Conservation (phyloP, 2,113 vertebrate genomes). For the Stegostoma tigrinum region DNA sequence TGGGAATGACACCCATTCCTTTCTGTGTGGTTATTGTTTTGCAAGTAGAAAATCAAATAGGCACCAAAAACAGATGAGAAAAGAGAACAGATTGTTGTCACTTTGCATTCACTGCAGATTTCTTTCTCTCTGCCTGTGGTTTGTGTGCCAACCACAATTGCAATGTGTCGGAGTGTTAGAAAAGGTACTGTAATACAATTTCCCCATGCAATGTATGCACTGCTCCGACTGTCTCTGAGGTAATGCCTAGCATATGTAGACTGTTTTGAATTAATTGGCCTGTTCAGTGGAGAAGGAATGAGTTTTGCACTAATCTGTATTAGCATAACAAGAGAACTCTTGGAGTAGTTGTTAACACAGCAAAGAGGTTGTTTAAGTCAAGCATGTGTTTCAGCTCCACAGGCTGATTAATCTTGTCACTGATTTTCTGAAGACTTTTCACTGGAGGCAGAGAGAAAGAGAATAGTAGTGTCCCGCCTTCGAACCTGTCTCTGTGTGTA, state of each 20-base stretch:
- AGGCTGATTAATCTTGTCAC: constrained; percentile 62
- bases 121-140: not conserved
- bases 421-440: constrained; percentile 48
- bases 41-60: not conserved
- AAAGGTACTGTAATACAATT: constrained; percentile 37
- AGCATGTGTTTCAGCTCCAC: constrained; percentile 60
- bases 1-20: constrained; percentile 3
- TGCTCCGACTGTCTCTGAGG: constrained; percentile 35
- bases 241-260: constrained; percentile 42
- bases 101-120: constrained; percentile 27
- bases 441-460: constrained; percentile 42
- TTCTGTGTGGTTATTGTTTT: constrained; percentile 17
- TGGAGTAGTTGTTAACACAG: constrained; percentile 61
- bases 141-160: constrained; percentile 28
- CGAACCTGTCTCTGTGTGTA: constrained; percentile 54
- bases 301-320: constrained; percentile 64
- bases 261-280: constrained; percentile 54
- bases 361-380: constrained; percentile 65
- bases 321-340: constrained; percentile 67
- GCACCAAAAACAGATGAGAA: constrained; percentile 33
- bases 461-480: constrained; percentile 49
- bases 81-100: constrained; percentile 34
- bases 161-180: constrained; percentile 33
- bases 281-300: constrained; percentile 56
- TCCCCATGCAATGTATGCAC: constrained; percentile 29